These are phyloP conservation scores for Corythoichthys intestinalis DNA, from an alignment of 2,113 vertebrate genomes.

Conservation along the genomic window DNA sequence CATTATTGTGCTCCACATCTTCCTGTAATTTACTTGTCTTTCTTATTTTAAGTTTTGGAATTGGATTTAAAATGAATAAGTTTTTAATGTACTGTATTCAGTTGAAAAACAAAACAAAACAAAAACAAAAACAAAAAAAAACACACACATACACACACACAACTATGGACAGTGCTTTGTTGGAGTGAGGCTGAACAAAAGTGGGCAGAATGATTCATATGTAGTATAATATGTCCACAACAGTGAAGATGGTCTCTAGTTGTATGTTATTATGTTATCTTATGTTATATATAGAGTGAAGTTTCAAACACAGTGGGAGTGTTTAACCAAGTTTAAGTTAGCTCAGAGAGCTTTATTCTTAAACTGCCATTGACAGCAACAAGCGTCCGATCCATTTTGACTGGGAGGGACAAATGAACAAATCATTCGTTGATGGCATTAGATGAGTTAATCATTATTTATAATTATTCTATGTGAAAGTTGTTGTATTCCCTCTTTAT, in stretches of 20 bases:
- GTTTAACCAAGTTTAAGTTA: constrained; percentile 49
- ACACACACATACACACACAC: too few species aligned
- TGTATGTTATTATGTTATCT: constrained; percentile 14
- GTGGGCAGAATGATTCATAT: background rate
- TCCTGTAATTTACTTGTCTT: background rate
- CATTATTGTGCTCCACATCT: constrained; percentile 9
- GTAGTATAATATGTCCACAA: background rate
- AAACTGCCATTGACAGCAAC: too few species aligned
- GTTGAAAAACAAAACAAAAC: too few species aligned
- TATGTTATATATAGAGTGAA: too few species aligned
- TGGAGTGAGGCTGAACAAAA: background rate
- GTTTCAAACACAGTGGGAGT: constrained; percentile 37
- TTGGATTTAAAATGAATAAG: background rate
- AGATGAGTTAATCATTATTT: too few species aligned
- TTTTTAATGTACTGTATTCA: too few species aligned
- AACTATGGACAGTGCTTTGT: constrained; percentile 3
- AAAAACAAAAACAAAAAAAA: too few species aligned
- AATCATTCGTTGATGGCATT: too few species aligned
- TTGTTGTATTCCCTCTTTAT: too few species aligned
- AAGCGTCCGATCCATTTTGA: too few species aligned
- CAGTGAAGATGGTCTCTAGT: constrained; percentile 11
- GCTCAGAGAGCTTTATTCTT: background rate
- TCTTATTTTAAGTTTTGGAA: background rate
- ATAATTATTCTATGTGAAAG: too few species aligned
- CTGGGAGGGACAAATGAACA: too few species aligned